phyloP scores from a whole-genome alignment of 2,113 vertebrate genomes.

The Prolemur simus region DNA sequence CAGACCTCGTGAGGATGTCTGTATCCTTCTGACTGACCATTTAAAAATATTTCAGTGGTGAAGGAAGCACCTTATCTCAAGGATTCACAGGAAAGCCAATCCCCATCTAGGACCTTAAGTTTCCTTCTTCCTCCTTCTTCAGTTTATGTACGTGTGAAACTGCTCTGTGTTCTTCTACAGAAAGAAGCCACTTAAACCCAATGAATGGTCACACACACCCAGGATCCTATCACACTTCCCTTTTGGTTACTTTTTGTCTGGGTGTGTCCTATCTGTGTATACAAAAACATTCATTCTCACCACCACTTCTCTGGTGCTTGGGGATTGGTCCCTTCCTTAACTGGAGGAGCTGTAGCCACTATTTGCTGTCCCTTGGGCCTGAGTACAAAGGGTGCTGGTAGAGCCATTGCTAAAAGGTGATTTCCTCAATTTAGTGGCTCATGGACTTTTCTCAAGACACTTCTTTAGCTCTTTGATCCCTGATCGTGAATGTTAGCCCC shows the following conservation, averaged over 20 bases:
- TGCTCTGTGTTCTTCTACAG: not conserved
- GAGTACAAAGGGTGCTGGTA: not conserved
- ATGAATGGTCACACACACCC: accelerated
- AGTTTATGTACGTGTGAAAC: not conserved
- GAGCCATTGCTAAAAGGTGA: not conserved
- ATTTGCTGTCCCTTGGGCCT: not conserved
- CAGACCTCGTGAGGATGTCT: not conserved
- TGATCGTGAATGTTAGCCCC: not conserved
- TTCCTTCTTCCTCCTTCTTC: not conserved
- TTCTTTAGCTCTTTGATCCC: not conserved
- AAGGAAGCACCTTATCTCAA: not conserved
- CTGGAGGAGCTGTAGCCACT: not conserved
- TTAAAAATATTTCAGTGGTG: not conserved
- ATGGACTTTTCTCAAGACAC: not conserved
- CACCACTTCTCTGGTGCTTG: not conserved
- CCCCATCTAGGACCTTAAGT: not conserved
- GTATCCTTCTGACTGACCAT: not conserved
- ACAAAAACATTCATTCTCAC: not conserved
- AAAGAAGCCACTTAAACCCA: not conserved
- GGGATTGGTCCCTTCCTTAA: not conserved
- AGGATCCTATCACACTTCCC: not conserved
- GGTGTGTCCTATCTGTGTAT: not conserved
- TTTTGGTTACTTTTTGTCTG: not conserved
- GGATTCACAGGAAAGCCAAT: not conserved
- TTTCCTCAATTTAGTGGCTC: not conserved